These are phyloP conservation scores for Nowickia ferox DNA, from an alignment of 2,888 invertebrate genomes.

Conservation along the genomic window DNA sequence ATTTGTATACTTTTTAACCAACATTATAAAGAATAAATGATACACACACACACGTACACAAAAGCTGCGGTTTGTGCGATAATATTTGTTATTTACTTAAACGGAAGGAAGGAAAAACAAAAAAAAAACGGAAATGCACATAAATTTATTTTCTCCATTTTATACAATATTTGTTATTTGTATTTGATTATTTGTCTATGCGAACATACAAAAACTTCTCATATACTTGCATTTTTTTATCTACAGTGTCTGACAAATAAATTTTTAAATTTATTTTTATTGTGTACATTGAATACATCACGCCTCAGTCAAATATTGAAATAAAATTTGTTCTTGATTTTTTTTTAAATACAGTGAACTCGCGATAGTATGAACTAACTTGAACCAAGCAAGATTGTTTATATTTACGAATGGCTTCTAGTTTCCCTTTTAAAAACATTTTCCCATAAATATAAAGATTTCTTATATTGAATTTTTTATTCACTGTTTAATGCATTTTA, in stretches of 20 bases:
- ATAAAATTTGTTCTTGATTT: no score
- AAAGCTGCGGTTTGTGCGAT: constrained; percentile 77
- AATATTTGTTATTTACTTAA: constrained; percentile 82
- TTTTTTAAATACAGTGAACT: no score
- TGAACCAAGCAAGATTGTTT: no score
- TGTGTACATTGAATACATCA: no score
- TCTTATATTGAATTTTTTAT: no score
- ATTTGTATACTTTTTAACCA: constrained; percentile 19
- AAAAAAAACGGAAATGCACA: constrained; percentile 81
- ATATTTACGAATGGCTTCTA: no score
- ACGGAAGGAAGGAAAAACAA: constrained; percentile 78
- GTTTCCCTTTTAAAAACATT: no score
- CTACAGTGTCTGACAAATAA: constrained; percentile 39
- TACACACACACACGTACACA: constrained; percentile 26
- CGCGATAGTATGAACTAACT: no score
- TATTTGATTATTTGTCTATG: constrained; percentile 70
- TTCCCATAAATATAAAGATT: no score
- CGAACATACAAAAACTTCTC: neutral
- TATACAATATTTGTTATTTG: constrained; percentile 71
- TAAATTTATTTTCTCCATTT: constrained; percentile 79
- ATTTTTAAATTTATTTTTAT: no score
- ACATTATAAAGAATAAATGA: constrained; percentile 41
- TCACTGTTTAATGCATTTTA: no score
- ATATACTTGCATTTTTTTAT: constrained; percentile 1
- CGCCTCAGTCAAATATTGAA: no score